Percentiles rank a stretch among this genome's conserved stretches.
These are phyloP conservation scores for Micoletzkya japonica DNA, from an alignment of 2,888 invertebrate species.

Conservation along the genomic window DNA sequence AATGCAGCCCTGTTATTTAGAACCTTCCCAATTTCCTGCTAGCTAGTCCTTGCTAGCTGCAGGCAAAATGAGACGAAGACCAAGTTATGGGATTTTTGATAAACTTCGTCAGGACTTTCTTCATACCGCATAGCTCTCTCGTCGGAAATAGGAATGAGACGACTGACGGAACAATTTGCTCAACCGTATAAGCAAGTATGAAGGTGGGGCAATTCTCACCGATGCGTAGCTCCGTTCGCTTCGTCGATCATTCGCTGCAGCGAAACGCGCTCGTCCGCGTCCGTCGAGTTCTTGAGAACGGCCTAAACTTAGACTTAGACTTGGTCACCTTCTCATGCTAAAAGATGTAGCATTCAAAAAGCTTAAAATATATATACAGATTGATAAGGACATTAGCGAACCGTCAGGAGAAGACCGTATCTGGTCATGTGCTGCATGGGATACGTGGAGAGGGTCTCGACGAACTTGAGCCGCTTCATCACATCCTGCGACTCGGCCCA, in stretches of 20 bases:
- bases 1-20: too few relatives aligned
- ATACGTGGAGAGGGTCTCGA: slow-evolving; percentile 84
- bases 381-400: slow-evolving; percentile 62
- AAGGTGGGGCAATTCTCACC: too few relatives aligned
- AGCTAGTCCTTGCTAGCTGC: too few relatives aligned
- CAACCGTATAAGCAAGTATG: too few relatives aligned
- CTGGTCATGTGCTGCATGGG: slow-evolving; percentile 96
- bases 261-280: slow-evolving; percentile 45
- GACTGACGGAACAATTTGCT: too few relatives aligned
- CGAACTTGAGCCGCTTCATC: slow-evolving; percentile 82
- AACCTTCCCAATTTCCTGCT: too few relatives aligned
- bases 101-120: too few relatives aligned
- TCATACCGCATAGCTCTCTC: too few relatives aligned
- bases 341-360: background rate
- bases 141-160: too few relatives aligned
- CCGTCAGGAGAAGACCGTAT: slow-evolving; percentile 84
- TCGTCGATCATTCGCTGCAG: slow-evolving; percentile 51
- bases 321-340: background rate
- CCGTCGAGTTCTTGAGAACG: slow-evolving; percentile 47
- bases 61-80: too few relatives aligned
- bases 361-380: background rate
- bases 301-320: slow-evolving; percentile 34
- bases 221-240: slow-evolving; percentile 40
- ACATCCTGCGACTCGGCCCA: slow-evolving; percentile 92
- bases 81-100: too few relatives aligned